Percentiles rank a stretch among this genome's conserved stretches.
Conservation (phyloP, 2,888 invertebrate species). For the Lasioglossum figueresi region DNA sequence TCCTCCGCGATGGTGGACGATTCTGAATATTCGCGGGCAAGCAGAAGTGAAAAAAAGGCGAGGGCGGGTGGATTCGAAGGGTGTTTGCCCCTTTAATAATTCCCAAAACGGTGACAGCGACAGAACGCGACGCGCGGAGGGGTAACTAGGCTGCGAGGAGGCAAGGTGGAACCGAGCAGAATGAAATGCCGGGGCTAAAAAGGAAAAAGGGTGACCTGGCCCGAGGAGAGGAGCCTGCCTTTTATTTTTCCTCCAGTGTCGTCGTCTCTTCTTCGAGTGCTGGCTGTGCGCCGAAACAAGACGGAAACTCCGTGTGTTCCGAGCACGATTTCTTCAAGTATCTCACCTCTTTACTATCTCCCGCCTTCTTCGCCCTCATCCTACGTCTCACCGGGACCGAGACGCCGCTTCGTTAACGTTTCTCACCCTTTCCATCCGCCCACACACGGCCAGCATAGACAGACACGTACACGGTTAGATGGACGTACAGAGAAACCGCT, state of each 20-base stretch:
- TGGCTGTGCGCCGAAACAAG: slow-evolving; percentile 68
- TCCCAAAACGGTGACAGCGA: slow-evolving; percentile 48
- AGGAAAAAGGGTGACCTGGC: slow-evolving; percentile 43
- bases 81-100: slow-evolving; percentile 66
- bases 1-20: neutral
- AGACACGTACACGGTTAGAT: neutral
- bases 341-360: slow-evolving; percentile 47
- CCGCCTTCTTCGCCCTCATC: slow-evolving; percentile 7
- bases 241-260: slow-evolving; percentile 69
- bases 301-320: slow-evolving; percentile 62
- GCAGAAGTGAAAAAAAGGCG: too few species aligned
- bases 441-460: neutral
- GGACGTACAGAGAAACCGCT: neutral
- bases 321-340: slow-evolving; percentile 69
- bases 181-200: slow-evolving; percentile 27
- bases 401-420: slow-evolving; percentile 16
- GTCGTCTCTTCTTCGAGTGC: slow-evolving; percentile 56
- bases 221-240: slow-evolving; percentile 45
- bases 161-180: slow-evolving; percentile 28
- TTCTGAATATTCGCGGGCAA: neutral
- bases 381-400: slow-evolving; percentile 12
- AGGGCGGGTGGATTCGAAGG: slow-evolving; percentile 56
- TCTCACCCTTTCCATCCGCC: neutral
- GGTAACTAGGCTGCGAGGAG: slow-evolving; percentile 60
- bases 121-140: slow-evolving; percentile 19